phyloP scores from a whole-genome alignment of 2,113 vertebrate genomes.

The Rhinoderma darwinii region DNA sequence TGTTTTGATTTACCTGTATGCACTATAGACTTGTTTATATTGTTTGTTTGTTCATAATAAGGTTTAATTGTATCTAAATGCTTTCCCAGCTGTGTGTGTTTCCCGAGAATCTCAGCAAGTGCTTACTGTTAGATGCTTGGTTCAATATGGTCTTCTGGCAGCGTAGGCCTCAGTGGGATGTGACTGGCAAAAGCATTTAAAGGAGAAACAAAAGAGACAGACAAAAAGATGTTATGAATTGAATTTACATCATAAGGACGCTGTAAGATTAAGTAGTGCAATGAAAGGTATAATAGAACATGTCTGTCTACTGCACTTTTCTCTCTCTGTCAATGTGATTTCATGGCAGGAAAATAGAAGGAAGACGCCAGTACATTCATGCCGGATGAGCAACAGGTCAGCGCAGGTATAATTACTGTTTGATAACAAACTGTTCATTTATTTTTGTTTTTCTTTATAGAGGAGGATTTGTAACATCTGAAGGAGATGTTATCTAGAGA shows the following conservation, averaged over 20 bases:
- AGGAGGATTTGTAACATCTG: background rate
- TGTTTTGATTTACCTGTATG: conserved; percentile 41
- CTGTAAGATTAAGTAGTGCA: background rate
- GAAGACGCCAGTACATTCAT: background rate
- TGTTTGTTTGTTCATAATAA: conserved; percentile 64
- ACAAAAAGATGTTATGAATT: conserved; percentile 28
- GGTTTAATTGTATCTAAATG: conserved; percentile 69
- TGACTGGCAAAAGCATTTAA: conserved; percentile 13
- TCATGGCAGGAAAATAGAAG: background rate
- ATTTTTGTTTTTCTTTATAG: background rate
- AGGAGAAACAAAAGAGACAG: conserved; percentile 25
- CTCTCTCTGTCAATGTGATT: background rate
- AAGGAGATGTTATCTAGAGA: background rate
- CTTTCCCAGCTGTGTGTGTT: conserved; percentile 59
- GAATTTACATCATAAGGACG: conserved; percentile 32
- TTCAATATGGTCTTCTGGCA: conserved; percentile 56
- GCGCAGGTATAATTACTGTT: background rate
- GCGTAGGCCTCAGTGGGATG: conserved; percentile 1
- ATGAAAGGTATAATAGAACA: background rate
- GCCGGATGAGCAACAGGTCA: background rate
- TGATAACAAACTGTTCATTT: background rate
- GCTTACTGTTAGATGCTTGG: conserved; percentile 52
- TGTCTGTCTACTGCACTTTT: background rate
- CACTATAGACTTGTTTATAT: conserved; percentile 53
- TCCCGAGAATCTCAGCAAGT: conserved; percentile 59